Evolutionary conservation across 2,888 invertebrate genomes (phyloP), one percentile per base, ranked within the genome.

Genomic region (Desoria tigrina): DNA sequence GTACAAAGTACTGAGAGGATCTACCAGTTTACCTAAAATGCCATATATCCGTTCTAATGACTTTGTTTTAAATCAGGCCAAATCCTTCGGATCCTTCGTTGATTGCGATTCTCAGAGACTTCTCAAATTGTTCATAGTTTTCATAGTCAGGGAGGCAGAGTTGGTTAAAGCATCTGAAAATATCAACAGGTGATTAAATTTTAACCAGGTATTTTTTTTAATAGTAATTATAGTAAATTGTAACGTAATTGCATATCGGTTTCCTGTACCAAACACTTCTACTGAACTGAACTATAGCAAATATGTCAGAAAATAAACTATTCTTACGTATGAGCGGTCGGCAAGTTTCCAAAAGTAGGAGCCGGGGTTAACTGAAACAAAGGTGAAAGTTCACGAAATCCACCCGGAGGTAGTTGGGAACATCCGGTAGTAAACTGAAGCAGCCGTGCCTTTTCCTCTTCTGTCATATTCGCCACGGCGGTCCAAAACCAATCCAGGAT

Each of bases 31-130:
- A n/a, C n/a, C n/a, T n/a, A n/a, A n/a, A n/a, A n/a, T n/a, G n/a
- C n/a, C n/a, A n/a, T n/a, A n/a, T n/a, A n/a, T n/a, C n/a, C n/a
- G n/a, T n/a, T n/a, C n/a, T n/a, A n/a, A n/a, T n/a, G n/a, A n/a
- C n/a, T n/a, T n/a, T n/a, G n/a, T n/a, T 32, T 81, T 81, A 86
- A 74, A 86, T 86, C 85, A 89, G 85, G 69, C 90, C 90, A 81
- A 96, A 96, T 14, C 95, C 96, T 84, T 95, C 95, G 39, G 90
- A 92, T 50, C 95, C 95, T 83, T 96, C 96, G 81, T 91, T 94
- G 80, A 95, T 93, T 74, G 96, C 94, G 81, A 94, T 84, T 16
- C 94, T 85, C 63, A 96, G 84, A 49, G 93, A 90, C 79, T 90
- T 90, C 79, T 95, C 94, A 75, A 96, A 92, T 77, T 90, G 91